Evolutionary conservation across 2,888 invertebrate species (phyloP), one percentile per base, ranked within the genome.

Genomic region (Bimastos eiseni): DNA sequence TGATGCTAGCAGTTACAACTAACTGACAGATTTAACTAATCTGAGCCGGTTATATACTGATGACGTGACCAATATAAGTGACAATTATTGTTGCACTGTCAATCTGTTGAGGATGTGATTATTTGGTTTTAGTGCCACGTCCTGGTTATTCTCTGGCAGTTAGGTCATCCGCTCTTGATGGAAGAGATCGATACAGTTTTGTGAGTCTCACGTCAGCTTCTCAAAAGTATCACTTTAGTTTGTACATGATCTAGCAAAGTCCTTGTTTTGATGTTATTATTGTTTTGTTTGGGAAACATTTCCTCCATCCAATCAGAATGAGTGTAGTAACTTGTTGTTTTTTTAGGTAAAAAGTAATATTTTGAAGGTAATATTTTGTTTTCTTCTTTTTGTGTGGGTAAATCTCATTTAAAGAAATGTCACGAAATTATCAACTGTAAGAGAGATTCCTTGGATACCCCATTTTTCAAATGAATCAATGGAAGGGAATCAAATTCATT

Each of bases 101-200:
- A n/a, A 17, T n/a, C 15, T 15, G n/a, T n/a, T 70, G n/a, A n/a
- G 5, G 70, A 70, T 70, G 30, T 70, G 17, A 70, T 49, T 49
- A 19, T 49, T 70, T 70, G 30, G 70, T 89, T 89, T 44, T 37
- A 90, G 90, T 83, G 33, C 83, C 83, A n/a, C 83, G 83, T 24
- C 90, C 90, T 83, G 90, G 90, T 83, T 90, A 90, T 83, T 90
- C 83, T 41, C 84, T 83, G 34, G 36, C 41, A 30, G 83, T 83
- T 83, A 83, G 90, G 41, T 36, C 84, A 83, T 90, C 90, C 24
- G 90, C 90, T 38, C 41, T 90, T 90, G 90, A 90, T 83, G 84
- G 83, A 21, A 19, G 41, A 83, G 41, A 38, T 38, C 83, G 83
- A 36, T 83, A 38, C 36, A 90, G 90, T 38, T 84, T 83, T 37